A percentile compares a stretch with the other conserved stretches of the same genome.
These are phyloP conservation scores for Bombus consobrinus DNA, from an alignment of 1,140 invertebrate species.

Conservation along the genomic window DNA sequence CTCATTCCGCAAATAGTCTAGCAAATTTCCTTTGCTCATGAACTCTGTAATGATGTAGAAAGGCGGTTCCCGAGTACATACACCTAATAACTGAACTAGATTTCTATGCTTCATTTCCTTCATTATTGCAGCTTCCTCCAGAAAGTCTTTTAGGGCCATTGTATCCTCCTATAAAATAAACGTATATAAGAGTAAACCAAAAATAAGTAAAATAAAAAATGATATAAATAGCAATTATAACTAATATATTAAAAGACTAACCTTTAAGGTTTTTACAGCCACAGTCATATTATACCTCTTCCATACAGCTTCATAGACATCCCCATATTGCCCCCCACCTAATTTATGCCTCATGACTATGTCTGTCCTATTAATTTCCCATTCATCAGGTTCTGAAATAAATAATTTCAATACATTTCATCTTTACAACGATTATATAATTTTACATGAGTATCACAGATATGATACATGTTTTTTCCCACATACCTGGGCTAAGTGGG, in stretches of 20 bases:
- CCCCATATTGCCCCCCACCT: conserved; percentile 99
- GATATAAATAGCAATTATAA: background rate
- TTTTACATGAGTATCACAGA: background rate
- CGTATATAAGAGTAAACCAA: background rate
- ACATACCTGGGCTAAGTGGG: conserved; percentile 90
- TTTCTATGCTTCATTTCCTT: conserved; percentile 99
- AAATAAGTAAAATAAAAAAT: conserved; percentile 14
- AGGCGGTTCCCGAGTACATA: conserved; percentile 98
- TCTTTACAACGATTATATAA: background rate
- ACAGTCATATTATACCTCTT: conserved; percentile 97
- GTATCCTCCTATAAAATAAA: conserved; percentile 92
- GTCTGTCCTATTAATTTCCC: conserved; percentile 99
- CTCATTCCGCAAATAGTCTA: conserved; percentile 96
- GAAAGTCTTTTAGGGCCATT: conserved; percentile 99
- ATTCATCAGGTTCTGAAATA: conserved; percentile 92
- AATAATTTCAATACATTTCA: conserved; percentile 15
- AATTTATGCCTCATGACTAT: conserved; percentile 99
- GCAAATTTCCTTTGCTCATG: conserved; percentile 98
- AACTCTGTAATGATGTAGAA: conserved; percentile 99
- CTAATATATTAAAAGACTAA: conserved; percentile 64
- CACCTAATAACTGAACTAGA: conserved; percentile 97
- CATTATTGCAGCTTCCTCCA: conserved; percentile 99
- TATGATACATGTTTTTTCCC: background rate
- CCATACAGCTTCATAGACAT: conserved; percentile 99
- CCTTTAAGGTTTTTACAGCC: conserved; percentile 99